Evolutionary conservation across 2,888 invertebrate species (phyloP).

Genomic region (Acleris laterana): DNA sequence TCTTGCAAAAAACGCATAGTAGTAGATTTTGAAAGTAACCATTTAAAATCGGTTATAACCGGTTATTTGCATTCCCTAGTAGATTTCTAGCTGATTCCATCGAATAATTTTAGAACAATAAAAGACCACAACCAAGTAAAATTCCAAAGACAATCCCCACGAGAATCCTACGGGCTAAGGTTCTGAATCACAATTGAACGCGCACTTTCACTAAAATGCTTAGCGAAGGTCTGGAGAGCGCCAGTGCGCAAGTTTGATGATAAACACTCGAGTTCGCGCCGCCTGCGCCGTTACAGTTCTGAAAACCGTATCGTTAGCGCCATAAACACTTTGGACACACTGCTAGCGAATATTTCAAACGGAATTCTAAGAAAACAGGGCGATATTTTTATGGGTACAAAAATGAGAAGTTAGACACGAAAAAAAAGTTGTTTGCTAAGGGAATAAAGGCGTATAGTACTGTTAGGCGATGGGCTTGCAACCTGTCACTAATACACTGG

Average conservation of each 20-base stretch:
- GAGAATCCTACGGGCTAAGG: not conserved
- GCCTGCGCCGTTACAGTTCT: slow-evolving; percentile 19
- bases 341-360: slow-evolving; percentile 10
- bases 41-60: no score
- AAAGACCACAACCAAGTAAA: not conserved
- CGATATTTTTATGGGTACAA: no score
- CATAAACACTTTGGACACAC: slow-evolving; percentile 25
- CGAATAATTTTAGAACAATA: no score
- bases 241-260: slow-evolving; percentile 29
- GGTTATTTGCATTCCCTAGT: no score
- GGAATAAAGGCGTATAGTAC: no score
- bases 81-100: no score
- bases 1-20: no score
- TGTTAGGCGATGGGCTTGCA: no score
- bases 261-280: slow-evolving; percentile 31
- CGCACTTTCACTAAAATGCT: slow-evolving; percentile 35
- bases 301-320: slow-evolving; percentile 23
- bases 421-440: no score
- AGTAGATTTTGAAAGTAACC: no score
- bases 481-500: no score
- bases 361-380: not conserved
- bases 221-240: slow-evolving; percentile 19
- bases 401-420: no score
- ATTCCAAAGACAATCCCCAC: not conserved
- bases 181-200: slow-evolving; percentile 30